Base-by-base conservation (phyloP, 2,113 vertebrate species). In the Colistium nudipinnis region DNA sequence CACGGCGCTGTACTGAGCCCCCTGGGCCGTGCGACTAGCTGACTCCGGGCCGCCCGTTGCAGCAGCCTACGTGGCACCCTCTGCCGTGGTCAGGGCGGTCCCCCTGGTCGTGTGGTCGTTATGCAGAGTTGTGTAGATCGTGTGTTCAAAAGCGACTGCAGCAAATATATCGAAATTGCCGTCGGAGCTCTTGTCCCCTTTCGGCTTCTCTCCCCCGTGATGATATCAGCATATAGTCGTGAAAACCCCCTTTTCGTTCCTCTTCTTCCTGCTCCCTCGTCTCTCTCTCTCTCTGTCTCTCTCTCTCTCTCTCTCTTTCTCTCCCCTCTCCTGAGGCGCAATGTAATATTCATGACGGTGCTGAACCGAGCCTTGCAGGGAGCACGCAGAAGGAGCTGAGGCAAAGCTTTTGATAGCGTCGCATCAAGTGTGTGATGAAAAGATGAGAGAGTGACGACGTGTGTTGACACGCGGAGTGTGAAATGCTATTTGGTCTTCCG, bases 341-440 rank as follows among this genome's bases (percentile, higher is more conserved):
- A 71, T 88, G 71, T 64, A 77, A 85, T 73, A 85, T 89, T 88
- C 76, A 89, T 79, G 76, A 74, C 27, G 22, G 31, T 1, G 25
- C 4, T 60, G 74, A 69, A 53, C 43, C 1, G 19, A 74, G 59
- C 68, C 28, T 53, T 19, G 45, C n/a, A 51, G 60, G 49, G 74
- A 63, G 49, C 27, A 62, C 33, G 48, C 45, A 49, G 54, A 64
- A 63, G 71, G 47, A 76, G 53, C 7, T 68, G n/a, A 16, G 52
- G 20, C 69, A 57, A 80, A 55, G 39, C 68, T 49, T 56, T 76
- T 68, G n/a, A n/a, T n/a, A n/a, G n/a, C n/a, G n/a, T n/a, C n/a
- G 48, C 68, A n/a, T 43, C 55, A 63, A 61, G 71, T 36, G 45
- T 38, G 69, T 63, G 39, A 76, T 20, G 47, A 64, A n/a, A n/a